These are phyloP conservation scores for Borostomias antarcticus DNA, from an alignment of 2,797 vertebrate genomes.

Conservation along the genomic window DNA sequence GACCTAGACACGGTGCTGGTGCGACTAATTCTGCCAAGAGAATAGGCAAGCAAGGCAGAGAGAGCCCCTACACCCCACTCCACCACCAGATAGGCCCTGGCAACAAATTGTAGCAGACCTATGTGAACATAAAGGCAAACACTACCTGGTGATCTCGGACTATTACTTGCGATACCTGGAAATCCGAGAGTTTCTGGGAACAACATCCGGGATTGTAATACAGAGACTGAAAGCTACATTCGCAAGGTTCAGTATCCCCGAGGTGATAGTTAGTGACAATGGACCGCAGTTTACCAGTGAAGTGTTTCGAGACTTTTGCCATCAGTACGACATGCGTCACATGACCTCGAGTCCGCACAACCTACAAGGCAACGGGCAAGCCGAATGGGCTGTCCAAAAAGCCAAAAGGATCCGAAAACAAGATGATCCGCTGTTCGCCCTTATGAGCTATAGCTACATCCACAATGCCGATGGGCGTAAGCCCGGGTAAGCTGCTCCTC, in stretches of 20 bases:
- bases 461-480: no score
- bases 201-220: constrained; percentile 3
- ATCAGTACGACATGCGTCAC: no score
- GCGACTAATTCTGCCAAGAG: neutral
- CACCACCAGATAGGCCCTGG: neutral
- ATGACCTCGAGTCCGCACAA: no score
- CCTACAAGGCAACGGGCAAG: no score
- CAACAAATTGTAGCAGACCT: constrained; percentile 11
- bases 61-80: constrained; percentile 8
- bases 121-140: neutral
- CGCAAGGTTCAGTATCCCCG: neutral
- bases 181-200: constrained; percentile 1
- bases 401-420: no score
- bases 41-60: neutral
- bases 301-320: neutral
- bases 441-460: no score
- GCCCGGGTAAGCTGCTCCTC: no score
- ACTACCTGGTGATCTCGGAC: constrained; percentile 2
- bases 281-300: neutral
- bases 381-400: no score
- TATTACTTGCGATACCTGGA: constrained; percentile 12
- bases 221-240: neutral
- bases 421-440: no score
- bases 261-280: neutral
- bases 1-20: no score